These are phyloP conservation scores for Pantherophis alleghaniensis DNA, from an alignment of 2,797 vertebrate genomes.

Conservation along the genomic window DNA sequence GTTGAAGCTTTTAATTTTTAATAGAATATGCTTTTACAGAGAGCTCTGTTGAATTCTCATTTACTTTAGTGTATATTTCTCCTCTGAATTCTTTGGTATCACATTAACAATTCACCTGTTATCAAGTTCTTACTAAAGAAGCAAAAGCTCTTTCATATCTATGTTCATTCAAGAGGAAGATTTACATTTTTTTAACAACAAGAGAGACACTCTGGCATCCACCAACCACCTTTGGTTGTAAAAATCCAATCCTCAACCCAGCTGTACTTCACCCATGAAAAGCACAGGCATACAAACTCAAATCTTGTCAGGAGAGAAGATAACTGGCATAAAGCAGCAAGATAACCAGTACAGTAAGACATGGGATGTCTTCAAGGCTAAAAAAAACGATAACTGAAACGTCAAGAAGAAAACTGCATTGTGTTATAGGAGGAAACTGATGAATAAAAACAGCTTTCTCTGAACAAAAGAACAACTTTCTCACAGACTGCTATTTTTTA, in stretches of 20 bases:
- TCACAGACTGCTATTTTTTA: background rate
- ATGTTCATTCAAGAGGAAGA: background rate
- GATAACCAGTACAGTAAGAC: background rate
- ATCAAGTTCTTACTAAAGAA: background rate
- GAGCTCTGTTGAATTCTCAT: background rate
- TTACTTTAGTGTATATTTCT: slow-evolving; percentile 36
- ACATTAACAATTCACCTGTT: background rate
- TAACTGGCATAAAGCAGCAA: background rate
- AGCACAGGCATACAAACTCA: background rate
- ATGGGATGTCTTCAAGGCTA: background rate
- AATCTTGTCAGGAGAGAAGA: background rate
- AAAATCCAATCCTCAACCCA: background rate
- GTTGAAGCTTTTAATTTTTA: background rate
- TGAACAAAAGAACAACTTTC: background rate
- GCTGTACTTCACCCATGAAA: background rate
- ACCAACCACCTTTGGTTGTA: background rate
- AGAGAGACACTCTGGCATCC: background rate
- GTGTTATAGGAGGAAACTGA: background rate
- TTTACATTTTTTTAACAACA: background rate
- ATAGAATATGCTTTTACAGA: background rate
- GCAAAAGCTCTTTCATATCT: background rate
- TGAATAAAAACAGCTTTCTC: background rate
- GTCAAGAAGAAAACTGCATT: background rate
- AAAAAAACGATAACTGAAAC: background rate
- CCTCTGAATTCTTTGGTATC: slow-evolving; percentile 19